Base-by-base conservation (phyloP, 1,140 invertebrate species). In the Saccostrea echinata region DNA sequence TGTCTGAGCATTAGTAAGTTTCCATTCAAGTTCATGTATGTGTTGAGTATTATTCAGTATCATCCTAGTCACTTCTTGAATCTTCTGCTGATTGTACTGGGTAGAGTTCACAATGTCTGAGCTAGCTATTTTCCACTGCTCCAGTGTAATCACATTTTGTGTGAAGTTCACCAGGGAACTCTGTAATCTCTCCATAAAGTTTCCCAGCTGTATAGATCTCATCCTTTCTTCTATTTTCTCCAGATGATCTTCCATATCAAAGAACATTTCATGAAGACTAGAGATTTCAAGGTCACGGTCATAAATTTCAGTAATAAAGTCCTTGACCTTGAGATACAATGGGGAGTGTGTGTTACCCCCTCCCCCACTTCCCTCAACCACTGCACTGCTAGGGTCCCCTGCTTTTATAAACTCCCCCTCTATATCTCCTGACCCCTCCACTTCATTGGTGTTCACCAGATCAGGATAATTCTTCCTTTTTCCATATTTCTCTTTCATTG, bases 71-170 rank as follows among this genome's bases (percentile, higher is more conserved):
- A 94, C 85, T 64, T 91, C 91, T 1, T 90, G 68, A 68, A 93
- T 91, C 55, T 91, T 90, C 61, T 90, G 88, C 55, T 90, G 88
- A 53, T 92, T 93, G 33, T 89, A 80, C 13, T 91, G 88, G 12
- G 92, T 92, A 21, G 91, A 90, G 57, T 92, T 91, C 8, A 90
- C 87, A 57, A 91, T 87, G 16, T 90, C 85, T 64, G 84, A 83
- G 61, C 90, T 93, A 24, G 91, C 90, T 76, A 90, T 80, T 53
- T 89, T 90, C 93, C 92, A 92, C 55, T 93, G 92, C 3, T 94
- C 92, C 24, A 92, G 43, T 0, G 92, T 93, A 18, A 94, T 86
- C 1, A 94, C 91, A 85, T 93, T 91, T 84, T 91, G 90, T 16
- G 92, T 92, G 76, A 94, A 92, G 85, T 92, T 93, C 0, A 91